phyloP scores from a whole-genome alignment of 2,797 vertebrate genomes.

The Pelochelys cantorii region DNA sequence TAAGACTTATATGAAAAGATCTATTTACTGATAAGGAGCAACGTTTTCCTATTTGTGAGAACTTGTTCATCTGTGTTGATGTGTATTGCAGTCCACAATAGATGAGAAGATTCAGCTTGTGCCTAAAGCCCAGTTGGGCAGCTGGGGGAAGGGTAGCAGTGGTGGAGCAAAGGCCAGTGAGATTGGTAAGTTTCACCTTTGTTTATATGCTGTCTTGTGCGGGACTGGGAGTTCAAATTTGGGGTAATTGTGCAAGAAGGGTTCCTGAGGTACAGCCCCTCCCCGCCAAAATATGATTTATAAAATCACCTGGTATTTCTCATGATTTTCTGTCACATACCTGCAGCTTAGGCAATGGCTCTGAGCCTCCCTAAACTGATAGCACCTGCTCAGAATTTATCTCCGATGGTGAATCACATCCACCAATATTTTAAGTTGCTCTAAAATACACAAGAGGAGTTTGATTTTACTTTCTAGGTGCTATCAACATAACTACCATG shows the following conservation, averaged over 20 bases:
- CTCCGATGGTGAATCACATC: no score
- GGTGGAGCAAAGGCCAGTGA: constrained; percentile 97
- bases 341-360: no score
- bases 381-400: no score
- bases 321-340: no score
- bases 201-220: not conserved
- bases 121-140: constrained; percentile 94
- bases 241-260: no score
- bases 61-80: not conserved
- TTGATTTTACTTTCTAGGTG: not conserved
- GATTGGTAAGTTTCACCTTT: constrained; percentile 83
- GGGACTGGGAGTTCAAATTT: no score
- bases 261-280: no score
- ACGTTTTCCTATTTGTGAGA: fast-evolving
- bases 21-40: not conserved
- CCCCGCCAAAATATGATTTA: no score
- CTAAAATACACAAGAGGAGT: not conserved
- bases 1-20: not conserved
- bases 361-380: no score
- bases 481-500: not conserved
- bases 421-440: not conserved
- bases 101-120: constrained; percentile 99
- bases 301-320: no score
- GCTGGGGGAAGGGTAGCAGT: constrained; percentile 98
- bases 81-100: constrained; percentile 91